Base-by-base conservation (phyloP, 2,888 invertebrate genomes). In the Lymantria monacha region DNA sequence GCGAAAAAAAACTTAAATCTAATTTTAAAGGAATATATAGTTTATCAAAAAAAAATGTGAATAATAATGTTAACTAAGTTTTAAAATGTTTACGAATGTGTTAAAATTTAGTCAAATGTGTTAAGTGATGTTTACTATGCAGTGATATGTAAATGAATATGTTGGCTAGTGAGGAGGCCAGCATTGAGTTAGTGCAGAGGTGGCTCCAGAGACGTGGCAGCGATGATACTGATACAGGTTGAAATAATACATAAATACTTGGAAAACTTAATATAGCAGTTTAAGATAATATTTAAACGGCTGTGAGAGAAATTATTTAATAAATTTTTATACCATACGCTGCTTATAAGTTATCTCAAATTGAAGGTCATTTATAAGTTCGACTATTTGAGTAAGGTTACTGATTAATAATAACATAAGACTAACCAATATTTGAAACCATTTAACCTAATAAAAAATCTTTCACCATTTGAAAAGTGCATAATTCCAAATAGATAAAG, bases 81-180 rank as follows among this genome's bases (percentile, higher is more conserved):
- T 12, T n/a, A 38, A 38, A 38, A 30, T 12, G 3, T 36, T 40
- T 9, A 41, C 12, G 40, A 31, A 37, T 14, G 38, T 48, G 11
- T 36, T 30, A 13, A 40, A 42, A 57, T 57, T 54, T 14, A 41
- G 7, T 47, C 53, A 61, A 48, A 58, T 55, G 53, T 50, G 52
- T 55, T 41, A 41, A 56, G 59, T 68, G 58, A 52, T 51, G 59
- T 62, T 67, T 61, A 65, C 52, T 66, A 59, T 74, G 70, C 50
- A 60, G 68, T 72, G 66, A 64, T 59, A 82, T 85, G 88, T 70
- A 72, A 76, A 77, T 11, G 9, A 87, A 79, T 70, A 90, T 90
- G 90, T 79, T 90, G 79, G 89, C 91, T 73, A 81, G 90, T 63
- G 83, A 90, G 65, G 90, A 90, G 71, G 78, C 85, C 79, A 88